A percentile compares a stretch with the other conserved stretches of the same genome.
Conservation (phyloP, 2,888 invertebrate genomes). For the Malthinus flaveolus region DNA sequence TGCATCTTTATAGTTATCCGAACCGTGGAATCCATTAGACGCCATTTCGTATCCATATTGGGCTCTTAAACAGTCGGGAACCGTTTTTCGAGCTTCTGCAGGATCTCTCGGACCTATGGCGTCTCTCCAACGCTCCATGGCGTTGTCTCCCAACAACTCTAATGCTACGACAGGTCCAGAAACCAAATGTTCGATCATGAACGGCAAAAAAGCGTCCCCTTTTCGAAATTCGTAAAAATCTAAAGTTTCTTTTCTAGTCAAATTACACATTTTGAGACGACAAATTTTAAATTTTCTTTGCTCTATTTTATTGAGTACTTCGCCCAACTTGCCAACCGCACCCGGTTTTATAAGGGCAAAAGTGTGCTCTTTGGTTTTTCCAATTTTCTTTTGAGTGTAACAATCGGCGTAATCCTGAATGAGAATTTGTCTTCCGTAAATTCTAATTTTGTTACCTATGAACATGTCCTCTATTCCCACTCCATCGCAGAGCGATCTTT, state of each 20-base stretch:
- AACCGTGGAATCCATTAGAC: slow-evolving; percentile 71
- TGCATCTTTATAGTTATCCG: slow-evolving; percentile 62
- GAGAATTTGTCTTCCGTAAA: slow-evolving; percentile 74
- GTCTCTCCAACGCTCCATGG: slow-evolving; percentile 62
- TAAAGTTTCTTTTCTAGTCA: slow-evolving; percentile 67
- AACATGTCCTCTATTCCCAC: slow-evolving; percentile 69
- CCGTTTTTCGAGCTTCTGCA: slow-evolving; percentile 57
- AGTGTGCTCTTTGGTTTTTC: slow-evolving; percentile 68
- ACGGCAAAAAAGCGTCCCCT: slow-evolving; percentile 66
- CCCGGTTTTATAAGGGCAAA: slow-evolving; percentile 80
- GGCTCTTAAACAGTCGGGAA: slow-evolving; percentile 65
- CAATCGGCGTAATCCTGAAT: slow-evolving; percentile 75
- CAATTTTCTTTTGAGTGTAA: slow-evolving; percentile 65
- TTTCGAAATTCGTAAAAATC: slow-evolving; percentile 64
- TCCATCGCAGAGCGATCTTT: slow-evolving; percentile 69
- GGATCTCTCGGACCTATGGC: slow-evolving; percentile 68
- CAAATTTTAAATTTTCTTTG: slow-evolving; percentile 63
- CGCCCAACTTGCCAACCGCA: slow-evolving; percentile 69
- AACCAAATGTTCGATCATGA: slow-evolving; percentile 65
- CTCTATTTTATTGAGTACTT: slow-evolving; percentile 70
- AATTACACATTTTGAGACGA: slow-evolving; percentile 71
- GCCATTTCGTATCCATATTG: slow-evolving; percentile 69
- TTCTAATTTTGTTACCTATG: slow-evolving; percentile 71
- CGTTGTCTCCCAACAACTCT: slow-evolving; percentile 74
- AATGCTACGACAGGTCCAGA: slow-evolving; percentile 72